Base-by-base conservation (phyloP, 2,113 vertebrate species). In the Hippocampus barbouri region DNA sequence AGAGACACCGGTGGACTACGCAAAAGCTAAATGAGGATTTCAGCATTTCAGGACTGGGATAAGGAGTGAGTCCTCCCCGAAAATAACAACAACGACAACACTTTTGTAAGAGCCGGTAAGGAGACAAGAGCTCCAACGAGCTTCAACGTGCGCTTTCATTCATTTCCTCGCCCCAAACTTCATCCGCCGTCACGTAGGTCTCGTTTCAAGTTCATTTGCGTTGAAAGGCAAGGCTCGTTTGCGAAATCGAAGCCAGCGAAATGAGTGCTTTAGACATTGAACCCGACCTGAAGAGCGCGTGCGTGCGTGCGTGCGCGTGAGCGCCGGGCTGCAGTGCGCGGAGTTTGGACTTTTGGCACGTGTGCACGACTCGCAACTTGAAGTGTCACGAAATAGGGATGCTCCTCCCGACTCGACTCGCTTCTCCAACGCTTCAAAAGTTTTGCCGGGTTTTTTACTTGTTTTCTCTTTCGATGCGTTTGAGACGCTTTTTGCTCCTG, bases 21-120 rank as follows among this genome's bases (percentile, higher is more conserved):
- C 23, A 53, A n/a, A 57, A n/a, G 73, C 71, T 83, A 84, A 84
- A 89, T 89, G 87, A 85, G 85, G 85, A 74, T 85, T 82, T 76
- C 72, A 73, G 61, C 75, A 57, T 65, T 71, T 25, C 34, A 72
- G 23, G 66, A 71, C 66, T 72, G 87, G 81, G 77, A 84, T 68
- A 68, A 73, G 81, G 77, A 82, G 72, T 84, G 79, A 85, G 47
- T 72, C 59, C 8, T 72, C 40, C 53, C 25, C 9, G 43, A 71
- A 20, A 38, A 57, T 6, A 20, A 53, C 21, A 14, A 59, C 2
- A 5, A 60, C 14, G n/a, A n/a, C n/a, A n/a, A n/a, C n/a, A n/a
- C n/a, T n/a, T n/a, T n/a, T n/a, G n/a, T n/a, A n/a, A n/a, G 5
- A 4, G 9, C 8, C n/a, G 38, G 21, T 14, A 51, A 75, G 73